Evolutionary conservation across 2,888 invertebrate genomes (phyloP).

Genomic region (Parasteatoda lunata): DNA sequence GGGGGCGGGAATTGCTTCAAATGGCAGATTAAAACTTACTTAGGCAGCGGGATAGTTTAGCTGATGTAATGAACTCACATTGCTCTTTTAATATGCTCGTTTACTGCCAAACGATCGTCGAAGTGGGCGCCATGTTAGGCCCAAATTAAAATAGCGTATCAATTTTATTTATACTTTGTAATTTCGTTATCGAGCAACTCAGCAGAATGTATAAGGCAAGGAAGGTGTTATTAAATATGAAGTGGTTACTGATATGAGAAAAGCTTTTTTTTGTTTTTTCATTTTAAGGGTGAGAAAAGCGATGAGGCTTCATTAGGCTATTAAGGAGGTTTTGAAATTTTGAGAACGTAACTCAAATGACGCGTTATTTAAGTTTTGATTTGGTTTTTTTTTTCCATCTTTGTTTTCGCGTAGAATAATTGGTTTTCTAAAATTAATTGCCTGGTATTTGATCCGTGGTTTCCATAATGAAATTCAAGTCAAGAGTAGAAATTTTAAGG

Average conservation of each 20-base stretch:
- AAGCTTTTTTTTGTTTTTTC: conserved; percentile 27
- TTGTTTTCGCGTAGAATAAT: no score
- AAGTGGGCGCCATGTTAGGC: conserved; percentile 61
- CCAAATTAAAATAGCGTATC: conserved; percentile 68
- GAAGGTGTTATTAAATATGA: conserved; percentile 58
- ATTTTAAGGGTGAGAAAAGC: conserved; percentile 7
- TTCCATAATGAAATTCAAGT: no score
- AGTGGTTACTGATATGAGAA: conserved; percentile 48
- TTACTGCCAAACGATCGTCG: conserved; percentile 62
- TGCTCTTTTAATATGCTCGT: conserved; percentile 68
- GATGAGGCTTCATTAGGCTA: conserved; percentile 26
- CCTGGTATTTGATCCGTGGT: no score
- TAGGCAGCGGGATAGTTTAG: conserved; percentile 68
- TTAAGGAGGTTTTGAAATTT: conserved; percentile 26
- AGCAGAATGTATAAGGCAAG: conserved; percentile 53
- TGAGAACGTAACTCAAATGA: not conserved
- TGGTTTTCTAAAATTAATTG: no score
- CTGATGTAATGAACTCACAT: conserved; percentile 68
- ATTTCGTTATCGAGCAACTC: conserved; percentile 66
- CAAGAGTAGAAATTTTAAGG: no score
- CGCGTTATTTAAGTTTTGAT: no score
- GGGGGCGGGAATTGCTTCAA: conserved; percentile 67
- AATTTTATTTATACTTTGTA: conserved; percentile 68
- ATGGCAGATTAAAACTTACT: conserved; percentile 69
- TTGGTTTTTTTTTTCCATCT: no score